Conservation (phyloP, 2,797 vertebrate genomes). For the Morelia viridis region DNA sequence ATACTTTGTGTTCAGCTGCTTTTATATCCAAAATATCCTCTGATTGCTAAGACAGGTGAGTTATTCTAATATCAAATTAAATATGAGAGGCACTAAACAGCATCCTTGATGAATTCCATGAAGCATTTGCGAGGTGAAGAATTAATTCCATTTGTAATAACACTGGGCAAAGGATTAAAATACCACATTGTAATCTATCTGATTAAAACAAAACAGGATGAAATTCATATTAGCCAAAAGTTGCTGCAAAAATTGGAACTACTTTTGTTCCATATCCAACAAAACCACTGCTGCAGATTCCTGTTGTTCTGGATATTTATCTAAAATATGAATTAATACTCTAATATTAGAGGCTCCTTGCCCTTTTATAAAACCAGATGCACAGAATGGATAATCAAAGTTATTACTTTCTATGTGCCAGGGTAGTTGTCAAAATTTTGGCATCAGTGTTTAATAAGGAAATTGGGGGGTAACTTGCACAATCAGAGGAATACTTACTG, state of each 20-base stretch:
- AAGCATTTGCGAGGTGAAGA: too few species aligned
- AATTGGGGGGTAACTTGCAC: neutral
- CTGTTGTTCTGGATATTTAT: neutral
- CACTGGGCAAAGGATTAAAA: too few species aligned
- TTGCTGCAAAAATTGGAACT: neutral
- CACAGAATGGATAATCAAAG: neutral
- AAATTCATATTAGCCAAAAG: neutral
- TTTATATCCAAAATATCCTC: too few species aligned
- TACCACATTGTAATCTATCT: neutral
- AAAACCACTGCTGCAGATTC: neutral
- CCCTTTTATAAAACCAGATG: neutral
- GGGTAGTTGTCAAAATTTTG: neutral
- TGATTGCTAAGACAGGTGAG: too few species aligned
- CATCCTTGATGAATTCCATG: too few species aligned
- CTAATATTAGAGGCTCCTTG: neutral
- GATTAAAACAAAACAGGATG: neutral
- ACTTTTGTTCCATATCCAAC: neutral
- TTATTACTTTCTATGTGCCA: neutral
- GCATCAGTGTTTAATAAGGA: neutral
- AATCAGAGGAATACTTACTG: too few species aligned
- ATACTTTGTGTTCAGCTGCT: too few species aligned
- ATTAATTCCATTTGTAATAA: too few species aligned
- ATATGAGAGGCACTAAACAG: too few species aligned
- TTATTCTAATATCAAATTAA: too few species aligned
- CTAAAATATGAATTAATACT: neutral